These are phyloP conservation scores for Rhinolophus ferrumequinum DNA, from an alignment of 2,113 vertebrate genomes.

Conservation along the genomic window DNA sequence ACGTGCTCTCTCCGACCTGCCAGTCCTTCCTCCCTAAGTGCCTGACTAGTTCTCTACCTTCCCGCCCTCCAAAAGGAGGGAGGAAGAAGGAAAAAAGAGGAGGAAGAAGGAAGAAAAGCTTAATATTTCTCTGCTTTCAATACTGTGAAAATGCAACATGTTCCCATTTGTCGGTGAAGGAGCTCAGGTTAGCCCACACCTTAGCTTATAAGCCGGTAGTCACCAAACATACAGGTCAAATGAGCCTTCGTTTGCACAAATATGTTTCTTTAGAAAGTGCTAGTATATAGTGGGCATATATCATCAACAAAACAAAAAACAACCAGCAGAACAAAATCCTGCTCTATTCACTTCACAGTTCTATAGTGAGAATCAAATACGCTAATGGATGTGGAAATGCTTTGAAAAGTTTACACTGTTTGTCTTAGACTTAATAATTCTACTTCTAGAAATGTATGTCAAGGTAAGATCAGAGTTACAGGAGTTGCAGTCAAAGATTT, in stretches of 20 bases:
- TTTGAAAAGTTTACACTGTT: neutral
- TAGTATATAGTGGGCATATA: neutral
- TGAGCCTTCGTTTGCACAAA: neutral
- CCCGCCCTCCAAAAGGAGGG: neutral
- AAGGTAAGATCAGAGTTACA: neutral
- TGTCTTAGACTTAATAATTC: neutral
- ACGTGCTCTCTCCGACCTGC: neutral
- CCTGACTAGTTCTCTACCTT: neutral
- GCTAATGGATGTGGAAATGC: neutral
- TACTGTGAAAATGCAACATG: neutral
- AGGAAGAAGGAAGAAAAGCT: neutral
- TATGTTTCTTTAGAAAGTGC: neutral
- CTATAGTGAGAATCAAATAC: neutral
- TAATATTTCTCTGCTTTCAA: neutral
- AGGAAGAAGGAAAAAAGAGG: neutral
- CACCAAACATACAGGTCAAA: neutral
- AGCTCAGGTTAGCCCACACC: neutral
- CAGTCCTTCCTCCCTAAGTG: neutral
- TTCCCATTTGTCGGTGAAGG: neutral
- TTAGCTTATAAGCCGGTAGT: neutral
- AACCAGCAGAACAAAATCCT: neutral
- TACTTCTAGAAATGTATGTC: neutral
- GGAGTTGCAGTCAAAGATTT: neutral
- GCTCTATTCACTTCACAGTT: neutral
- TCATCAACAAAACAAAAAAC: neutral